Evolutionary conservation across 2,888 invertebrate species (phyloP).

Genomic region (Osmoderma eremita): DNA sequence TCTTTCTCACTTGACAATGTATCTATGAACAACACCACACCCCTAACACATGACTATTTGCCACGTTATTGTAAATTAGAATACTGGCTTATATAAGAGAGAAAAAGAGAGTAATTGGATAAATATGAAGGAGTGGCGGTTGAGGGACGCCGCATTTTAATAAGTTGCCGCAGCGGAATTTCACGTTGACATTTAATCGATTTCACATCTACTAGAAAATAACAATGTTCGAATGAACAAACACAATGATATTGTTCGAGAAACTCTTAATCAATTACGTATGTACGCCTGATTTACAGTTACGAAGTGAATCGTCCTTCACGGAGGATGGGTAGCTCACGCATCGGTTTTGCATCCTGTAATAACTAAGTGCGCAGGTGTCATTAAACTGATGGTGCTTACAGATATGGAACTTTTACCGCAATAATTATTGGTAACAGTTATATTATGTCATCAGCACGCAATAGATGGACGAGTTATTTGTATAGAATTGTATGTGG

Average conservation of each 20-base stretch:
- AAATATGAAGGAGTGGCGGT: slow-evolving; percentile 28
- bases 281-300: slow-evolving; percentile 13
- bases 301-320: slow-evolving; percentile 23
- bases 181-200: slow-evolving; percentile 31
- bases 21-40: slow-evolving; percentile 3
- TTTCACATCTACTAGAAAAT: slow-evolving; percentile 18
- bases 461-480: slow-evolving; percentile 2
- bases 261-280: not conserved
- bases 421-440: slow-evolving; percentile 22
- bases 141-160: not conserved
- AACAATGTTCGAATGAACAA: slow-evolving; percentile 16
- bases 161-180: slow-evolving; percentile 22
- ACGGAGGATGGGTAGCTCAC: slow-evolving; percentile 12
- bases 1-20: slow-evolving; percentile 11
- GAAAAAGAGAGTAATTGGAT: slow-evolving; percentile 29
- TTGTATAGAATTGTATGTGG: not conserved
- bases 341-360: slow-evolving; percentile 4
- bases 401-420: slow-evolving; percentile 28
- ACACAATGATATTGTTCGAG: too few relatives aligned
- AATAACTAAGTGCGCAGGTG: not conserved
- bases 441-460: slow-evolving; percentile 14
- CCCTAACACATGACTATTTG: slow-evolving; percentile 4
- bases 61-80: too few relatives aligned
- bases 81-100: slow-evolving; percentile 17
- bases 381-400: slow-evolving; percentile 18